phyloP scores from a whole-genome alignment of 2,797 vertebrate species.

The Simalia tracyae region DNA sequence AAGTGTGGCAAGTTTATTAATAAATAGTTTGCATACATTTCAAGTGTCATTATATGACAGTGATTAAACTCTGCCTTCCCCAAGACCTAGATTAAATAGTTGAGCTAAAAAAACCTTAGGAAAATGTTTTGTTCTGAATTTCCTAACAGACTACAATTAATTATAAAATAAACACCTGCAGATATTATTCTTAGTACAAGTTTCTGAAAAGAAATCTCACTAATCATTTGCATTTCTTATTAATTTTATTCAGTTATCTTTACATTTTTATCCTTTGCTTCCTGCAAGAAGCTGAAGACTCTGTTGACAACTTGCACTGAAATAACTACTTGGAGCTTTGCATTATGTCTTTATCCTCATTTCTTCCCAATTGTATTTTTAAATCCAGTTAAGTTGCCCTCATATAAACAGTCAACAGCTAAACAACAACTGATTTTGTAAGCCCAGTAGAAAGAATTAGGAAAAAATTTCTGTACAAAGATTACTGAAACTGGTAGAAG shows the following conservation, averaged over 20 bases:
- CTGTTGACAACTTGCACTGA: not conserved
- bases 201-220: constrained; percentile 12
- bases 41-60: constrained; percentile 4
- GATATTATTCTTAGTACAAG: constrained; percentile 1
- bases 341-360: not conserved
- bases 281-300: not conserved
- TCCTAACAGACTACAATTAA: not conserved
- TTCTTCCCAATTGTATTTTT: constrained; percentile 21
- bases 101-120: not conserved
- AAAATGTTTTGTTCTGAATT: rapidly evolving
- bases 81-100: constrained; percentile 4
- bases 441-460: not conserved
- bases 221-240: constrained; percentile 17
- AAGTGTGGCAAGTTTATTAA: constrained; percentile 32
- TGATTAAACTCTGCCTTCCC: constrained; percentile 12
- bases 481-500: constrained; percentile 20
- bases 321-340: constrained; percentile 13
- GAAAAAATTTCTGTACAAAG: not conserved
- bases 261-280: not conserved
- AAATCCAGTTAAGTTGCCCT: constrained; percentile 1
- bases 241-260: not conserved
- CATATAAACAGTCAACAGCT: constrained; percentile 28
- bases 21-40: constrained; percentile 13
- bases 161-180: not conserved
- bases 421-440: not conserved